Percentiles rank a stretch among this genome's conserved stretches.
phyloP scores from a whole-genome alignment of 2,888 invertebrate species.

The Furcula furcula region DNA sequence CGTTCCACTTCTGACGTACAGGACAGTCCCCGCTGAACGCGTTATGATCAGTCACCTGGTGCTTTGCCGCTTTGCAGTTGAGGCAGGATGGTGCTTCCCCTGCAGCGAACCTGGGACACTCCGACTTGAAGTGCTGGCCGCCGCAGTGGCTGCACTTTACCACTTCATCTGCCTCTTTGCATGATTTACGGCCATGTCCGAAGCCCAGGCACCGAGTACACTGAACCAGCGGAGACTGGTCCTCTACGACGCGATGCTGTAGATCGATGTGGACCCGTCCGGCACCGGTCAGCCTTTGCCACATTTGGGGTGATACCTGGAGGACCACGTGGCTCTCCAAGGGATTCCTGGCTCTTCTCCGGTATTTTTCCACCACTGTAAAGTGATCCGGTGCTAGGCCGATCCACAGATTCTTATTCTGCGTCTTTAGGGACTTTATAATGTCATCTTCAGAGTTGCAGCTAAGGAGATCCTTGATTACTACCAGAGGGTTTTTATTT shows the following conservation, averaged over 20 bases:
- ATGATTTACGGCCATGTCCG: too few species aligned
- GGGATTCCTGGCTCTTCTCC: conserved; percentile 8
- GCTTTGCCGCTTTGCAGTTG: neutral
- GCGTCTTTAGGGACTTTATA: conserved; percentile 3
- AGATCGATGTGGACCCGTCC: neutral
- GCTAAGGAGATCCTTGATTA: neutral
- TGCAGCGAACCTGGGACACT: neutral
- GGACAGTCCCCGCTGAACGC: neutral
- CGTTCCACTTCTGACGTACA: neutral
- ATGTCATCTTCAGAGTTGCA: conserved; percentile 13
- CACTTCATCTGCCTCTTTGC: neutral
- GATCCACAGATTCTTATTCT: neutral
- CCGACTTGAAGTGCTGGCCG: neutral
- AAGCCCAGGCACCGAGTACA: too few species aligned
- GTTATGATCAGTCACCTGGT: neutral
- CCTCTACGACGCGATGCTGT: neutral
- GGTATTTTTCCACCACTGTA: conserved; percentile 1
- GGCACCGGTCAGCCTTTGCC: neutral
- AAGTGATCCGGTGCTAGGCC: neutral
- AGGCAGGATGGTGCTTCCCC: neutral
- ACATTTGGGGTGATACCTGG: conserved; percentile 6
- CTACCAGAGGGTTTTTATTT: neutral
- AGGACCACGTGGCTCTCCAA: conserved; percentile 8
- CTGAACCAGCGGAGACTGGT: neutral
- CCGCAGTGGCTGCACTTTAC: neutral